Conservation (phyloP, 2,888 invertebrate genomes). For the Pteria penguin region DNA sequence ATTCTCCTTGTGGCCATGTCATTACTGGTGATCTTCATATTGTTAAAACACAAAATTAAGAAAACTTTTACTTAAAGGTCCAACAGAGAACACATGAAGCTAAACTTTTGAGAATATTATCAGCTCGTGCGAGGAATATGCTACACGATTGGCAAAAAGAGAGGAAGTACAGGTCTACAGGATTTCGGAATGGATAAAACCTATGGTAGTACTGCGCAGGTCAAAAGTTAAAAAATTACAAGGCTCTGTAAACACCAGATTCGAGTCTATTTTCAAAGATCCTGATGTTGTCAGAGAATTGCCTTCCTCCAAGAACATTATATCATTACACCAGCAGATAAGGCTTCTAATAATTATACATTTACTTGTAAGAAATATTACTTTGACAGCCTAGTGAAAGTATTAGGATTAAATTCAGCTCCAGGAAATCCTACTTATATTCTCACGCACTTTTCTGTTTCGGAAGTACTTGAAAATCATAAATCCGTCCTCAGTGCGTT, state of each 20-base stretch:
- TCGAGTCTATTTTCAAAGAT: not conserved
- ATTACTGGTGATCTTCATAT: not conserved
- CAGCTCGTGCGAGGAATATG: not conserved
- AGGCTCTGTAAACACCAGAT: not conserved
- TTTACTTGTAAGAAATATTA: not conserved
- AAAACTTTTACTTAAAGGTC: no score
- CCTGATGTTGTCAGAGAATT: not conserved
- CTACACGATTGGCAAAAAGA: not conserved
- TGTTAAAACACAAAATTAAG: not conserved
- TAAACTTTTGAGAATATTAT: not conserved
- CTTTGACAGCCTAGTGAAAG: not conserved
- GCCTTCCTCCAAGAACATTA: not conserved
- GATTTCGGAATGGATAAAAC: not conserved
- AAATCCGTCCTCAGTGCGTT: not conserved
- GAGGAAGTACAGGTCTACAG: not conserved
- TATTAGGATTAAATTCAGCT: not conserved
- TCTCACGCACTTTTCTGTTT: not conserved
- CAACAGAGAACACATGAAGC: not conserved
- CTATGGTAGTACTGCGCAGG: not conserved
- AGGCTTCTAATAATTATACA: not conserved
- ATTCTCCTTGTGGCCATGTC: not conserved
- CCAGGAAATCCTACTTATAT: not conserved
- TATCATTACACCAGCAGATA: not conserved
- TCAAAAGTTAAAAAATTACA: not conserved
- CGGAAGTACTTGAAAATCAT: not conserved